A percentile compares a stretch with the other conserved stretches of the same genome.
Evolutionary conservation across 2,797 vertebrate genomes (phyloP).

Genomic region (Pangasius mekongensis): DNA sequence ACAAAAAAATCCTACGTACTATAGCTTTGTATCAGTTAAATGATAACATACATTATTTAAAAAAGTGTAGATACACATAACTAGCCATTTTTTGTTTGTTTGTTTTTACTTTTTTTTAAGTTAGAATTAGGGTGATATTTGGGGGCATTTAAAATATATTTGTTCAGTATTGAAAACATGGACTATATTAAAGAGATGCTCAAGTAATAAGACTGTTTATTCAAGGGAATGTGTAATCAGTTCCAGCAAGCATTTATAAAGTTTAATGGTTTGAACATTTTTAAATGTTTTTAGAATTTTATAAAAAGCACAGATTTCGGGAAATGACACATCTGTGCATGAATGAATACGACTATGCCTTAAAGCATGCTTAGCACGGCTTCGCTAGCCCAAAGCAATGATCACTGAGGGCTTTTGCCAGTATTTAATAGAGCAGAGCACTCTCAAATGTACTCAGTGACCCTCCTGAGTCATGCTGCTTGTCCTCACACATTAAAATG

Average conservation of each 20-base stretch:
- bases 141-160: not conserved
- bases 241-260: not conserved
- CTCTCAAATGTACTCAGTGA: slow-evolving; percentile 54
- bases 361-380: slow-evolving; percentile 18
- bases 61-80: not conserved
- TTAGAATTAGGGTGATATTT: not conserved
- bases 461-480: slow-evolving; percentile 43
- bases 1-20: not conserved
- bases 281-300: not conserved
- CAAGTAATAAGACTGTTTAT: not conserved
- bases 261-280: not conserved
- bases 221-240: not conserved
- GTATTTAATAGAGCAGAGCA: slow-evolving; percentile 34
- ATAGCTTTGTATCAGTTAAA: not conserved
- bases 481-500: slow-evolving; percentile 44
- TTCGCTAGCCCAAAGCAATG: slow-evolving; percentile 18
- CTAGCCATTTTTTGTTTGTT: not conserved
- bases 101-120: not conserved
- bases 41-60: not conserved
- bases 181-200: not conserved
- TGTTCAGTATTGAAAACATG: not conserved
- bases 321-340: slow-evolving; percentile 3
- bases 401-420: slow-evolving; percentile 36
- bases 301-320: not conserved
- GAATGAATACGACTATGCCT: slow-evolving; percentile 9